Conservation (phyloP, 2,797 vertebrate species). For the Amblyopsis hoosieri region DNA sequence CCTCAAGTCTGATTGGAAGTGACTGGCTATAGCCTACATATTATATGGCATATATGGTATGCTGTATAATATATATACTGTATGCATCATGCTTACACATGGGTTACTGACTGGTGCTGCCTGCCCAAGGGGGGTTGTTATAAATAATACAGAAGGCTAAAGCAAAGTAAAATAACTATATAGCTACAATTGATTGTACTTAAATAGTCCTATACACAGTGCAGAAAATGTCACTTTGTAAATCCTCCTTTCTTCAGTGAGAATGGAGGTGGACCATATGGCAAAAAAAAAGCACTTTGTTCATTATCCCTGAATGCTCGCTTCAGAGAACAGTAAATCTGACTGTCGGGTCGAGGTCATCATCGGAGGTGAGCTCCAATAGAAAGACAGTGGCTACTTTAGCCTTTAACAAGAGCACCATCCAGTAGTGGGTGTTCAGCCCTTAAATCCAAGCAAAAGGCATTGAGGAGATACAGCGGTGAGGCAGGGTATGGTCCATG, state of each 20-base stretch:
- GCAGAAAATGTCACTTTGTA: conserved; percentile 46
- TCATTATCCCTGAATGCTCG: conserved; percentile 64
- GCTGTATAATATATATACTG: conserved; percentile 20
- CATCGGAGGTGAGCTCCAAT: conserved; percentile 32
- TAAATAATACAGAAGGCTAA: conserved; percentile 64
- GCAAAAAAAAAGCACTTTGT: conserved; percentile 74
- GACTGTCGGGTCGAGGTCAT: conserved; percentile 52
- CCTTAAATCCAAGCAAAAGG: not conserved
- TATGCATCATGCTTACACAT: conserved; percentile 57
- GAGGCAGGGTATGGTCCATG: not conserved
- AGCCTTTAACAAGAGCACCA: not conserved
- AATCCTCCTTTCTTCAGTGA: conserved; percentile 42
- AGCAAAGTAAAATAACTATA: conserved; percentile 29
- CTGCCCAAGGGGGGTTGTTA: conserved; percentile 36
- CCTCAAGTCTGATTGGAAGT: conserved; percentile 31
- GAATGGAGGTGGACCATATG: conserved; percentile 70
- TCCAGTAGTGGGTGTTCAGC: no score
- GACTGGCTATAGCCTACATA: conserved; percentile 20
- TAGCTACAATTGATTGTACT: conserved; percentile 6
- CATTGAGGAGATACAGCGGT: not conserved
- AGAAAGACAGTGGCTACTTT: conserved; percentile 47
- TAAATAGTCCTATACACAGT: conserved; percentile 30
- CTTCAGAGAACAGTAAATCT: conserved; percentile 60
- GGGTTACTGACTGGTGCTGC: conserved; percentile 43
- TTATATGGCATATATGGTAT: no score